A percentile compares a stretch with the other conserved stretches of the same genome.
phyloP scores from a whole-genome alignment of 23 tunicate species.

The Botrylloides violaceus region DNA sequence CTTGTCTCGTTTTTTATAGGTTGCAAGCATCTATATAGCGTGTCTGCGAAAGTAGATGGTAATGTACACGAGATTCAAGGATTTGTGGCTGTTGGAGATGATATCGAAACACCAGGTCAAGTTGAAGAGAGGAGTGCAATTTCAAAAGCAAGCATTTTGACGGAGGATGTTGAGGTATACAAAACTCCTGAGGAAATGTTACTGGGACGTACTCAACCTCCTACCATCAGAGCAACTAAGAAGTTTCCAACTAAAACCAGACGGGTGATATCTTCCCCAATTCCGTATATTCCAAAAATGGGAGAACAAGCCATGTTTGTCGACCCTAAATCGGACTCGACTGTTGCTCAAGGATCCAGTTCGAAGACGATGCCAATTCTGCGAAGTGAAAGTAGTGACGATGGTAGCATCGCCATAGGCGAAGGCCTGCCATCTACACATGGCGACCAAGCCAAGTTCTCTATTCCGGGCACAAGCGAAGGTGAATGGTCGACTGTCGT shows the following conservation, averaged over 20 bases:
- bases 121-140: not conserved
- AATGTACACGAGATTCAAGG: no score
- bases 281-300: not conserved
- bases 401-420: not conserved
- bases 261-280: constrained; percentile 10
- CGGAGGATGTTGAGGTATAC: not conserved
- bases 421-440: not conserved
- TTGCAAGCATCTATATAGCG: no score
- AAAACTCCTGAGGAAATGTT: constrained; percentile 15
- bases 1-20: no score
- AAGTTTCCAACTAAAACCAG: constrained; percentile 4
- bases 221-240: constrained; percentile 7
- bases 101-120: constrained; percentile 3
- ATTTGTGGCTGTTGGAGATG: no score
- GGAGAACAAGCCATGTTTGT: not conserved
- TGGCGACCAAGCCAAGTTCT: not conserved
- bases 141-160: not conserved
- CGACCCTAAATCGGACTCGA: not conserved
- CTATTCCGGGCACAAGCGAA: no score
- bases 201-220: constrained; percentile 3
- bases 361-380: not conserved
- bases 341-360: not conserved
- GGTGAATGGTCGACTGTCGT: constrained; percentile 19
- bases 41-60: no score
- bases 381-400: not conserved